Evolutionary conservation across 2,888 invertebrate species (phyloP).

Genomic region (Diogma glabrata): DNA sequence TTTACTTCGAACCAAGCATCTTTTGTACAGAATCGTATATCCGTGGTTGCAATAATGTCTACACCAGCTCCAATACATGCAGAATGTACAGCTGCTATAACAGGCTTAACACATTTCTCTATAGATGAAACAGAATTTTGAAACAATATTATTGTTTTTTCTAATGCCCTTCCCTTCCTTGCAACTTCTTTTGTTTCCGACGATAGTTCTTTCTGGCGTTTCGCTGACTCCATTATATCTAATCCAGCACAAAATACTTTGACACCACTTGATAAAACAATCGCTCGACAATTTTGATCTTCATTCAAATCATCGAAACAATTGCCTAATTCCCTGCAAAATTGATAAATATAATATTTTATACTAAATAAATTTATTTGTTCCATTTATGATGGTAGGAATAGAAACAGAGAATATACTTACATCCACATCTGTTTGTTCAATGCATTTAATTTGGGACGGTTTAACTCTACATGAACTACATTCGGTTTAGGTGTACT

Average conservation of each 20-base stretch:
- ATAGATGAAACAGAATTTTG: slow-evolving; percentile 69
- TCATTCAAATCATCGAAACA: slow-evolving; percentile 66
- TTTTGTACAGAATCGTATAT: slow-evolving; percentile 80
- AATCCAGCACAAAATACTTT: slow-evolving; percentile 81
- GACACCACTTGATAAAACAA: slow-evolving; percentile 78
- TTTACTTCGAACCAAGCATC: slow-evolving; percentile 88
- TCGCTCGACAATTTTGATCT: slow-evolving; percentile 72
- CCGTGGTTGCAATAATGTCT: slow-evolving; percentile 78
- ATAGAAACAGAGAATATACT: no score
- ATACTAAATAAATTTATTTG: no score
- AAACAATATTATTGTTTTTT: slow-evolving; percentile 49
- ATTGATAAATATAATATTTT: no score
- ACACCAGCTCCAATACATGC: slow-evolving; percentile 88
- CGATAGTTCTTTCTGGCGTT: slow-evolving; percentile 42
- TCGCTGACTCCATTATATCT: slow-evolving; percentile 54
- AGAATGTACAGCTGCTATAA: slow-evolving; percentile 76
- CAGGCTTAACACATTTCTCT: slow-evolving; percentile 84
- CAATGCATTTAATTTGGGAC: slow-evolving; percentile 82
- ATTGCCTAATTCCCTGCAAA: slow-evolving; percentile 64
- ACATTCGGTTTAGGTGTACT: slow-evolving; percentile 44
- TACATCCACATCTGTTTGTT: slow-evolving; percentile 68
- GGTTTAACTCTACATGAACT: slow-evolving; percentile 77
- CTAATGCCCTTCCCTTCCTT: slow-evolving; percentile 57
- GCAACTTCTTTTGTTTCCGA: slow-evolving; percentile 62
- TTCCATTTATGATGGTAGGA: no score